phyloP scores from a whole-genome alignment of 2,113 vertebrate genomes.

The Nothobranchius furzeri region DNA sequence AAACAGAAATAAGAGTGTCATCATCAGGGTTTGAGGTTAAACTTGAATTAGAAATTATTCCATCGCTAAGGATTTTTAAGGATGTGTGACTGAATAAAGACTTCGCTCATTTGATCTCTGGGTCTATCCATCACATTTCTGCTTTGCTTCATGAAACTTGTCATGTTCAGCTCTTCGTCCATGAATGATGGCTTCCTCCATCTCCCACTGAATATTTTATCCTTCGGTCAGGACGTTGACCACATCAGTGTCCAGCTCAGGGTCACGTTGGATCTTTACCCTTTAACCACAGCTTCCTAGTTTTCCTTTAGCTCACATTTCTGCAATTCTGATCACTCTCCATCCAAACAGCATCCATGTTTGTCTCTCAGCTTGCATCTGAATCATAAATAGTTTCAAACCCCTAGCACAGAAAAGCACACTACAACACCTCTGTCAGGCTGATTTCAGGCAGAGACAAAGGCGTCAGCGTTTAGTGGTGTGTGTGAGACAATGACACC shows the following conservation, averaged over 20 bases:
- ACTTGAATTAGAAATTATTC: no score
- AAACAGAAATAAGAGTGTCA: slow-evolving; percentile 9
- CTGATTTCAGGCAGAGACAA: slow-evolving; percentile 53
- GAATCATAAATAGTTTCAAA: background rate
- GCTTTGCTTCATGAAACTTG: no score
- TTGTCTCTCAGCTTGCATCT: background rate
- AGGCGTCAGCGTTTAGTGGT: slow-evolving; percentile 45
- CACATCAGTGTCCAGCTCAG: no score
- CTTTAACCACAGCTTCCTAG: background rate
- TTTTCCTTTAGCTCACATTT: background rate
- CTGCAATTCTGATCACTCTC: background rate
- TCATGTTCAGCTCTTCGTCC: no score
- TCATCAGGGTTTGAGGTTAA: background rate
- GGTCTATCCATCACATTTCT: no score
- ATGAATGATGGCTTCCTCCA: no score
- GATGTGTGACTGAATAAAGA: no score
- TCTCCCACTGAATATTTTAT: no score
- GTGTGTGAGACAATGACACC: slow-evolving; percentile 43
- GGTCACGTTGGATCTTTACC: background rate
- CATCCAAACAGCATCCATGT: background rate
- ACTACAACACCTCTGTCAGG: slow-evolving; percentile 35
- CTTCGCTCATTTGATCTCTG: no score
- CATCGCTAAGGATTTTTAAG: no score
- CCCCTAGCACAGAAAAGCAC: background rate
- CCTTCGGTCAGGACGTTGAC: no score